These are phyloP conservation scores for Amblyjoppa proteus DNA, from an alignment of 2,888 invertebrate species.

Conservation along the genomic window DNA sequence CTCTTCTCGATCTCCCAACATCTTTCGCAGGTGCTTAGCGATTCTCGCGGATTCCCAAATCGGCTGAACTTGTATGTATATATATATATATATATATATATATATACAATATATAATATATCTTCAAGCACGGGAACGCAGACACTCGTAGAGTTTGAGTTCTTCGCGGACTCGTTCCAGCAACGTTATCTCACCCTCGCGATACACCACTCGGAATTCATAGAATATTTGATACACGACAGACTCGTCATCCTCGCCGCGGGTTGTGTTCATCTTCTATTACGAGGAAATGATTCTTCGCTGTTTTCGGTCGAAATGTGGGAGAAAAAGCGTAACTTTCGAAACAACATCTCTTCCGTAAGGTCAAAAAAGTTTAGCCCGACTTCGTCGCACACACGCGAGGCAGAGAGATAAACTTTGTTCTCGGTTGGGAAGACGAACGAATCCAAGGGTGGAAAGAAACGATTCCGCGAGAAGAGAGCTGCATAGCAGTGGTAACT, in stretches of 20 bases:
- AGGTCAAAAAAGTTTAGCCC: constrained; percentile 50
- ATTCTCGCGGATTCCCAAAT: constrained; percentile 34
- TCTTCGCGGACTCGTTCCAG: constrained; percentile 43
- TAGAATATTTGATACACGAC: constrained; percentile 73
- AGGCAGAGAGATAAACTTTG: neutral
- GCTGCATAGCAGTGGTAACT: constrained; percentile 19
- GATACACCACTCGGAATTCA: constrained; percentile 78
- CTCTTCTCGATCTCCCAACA: constrained; percentile 33
- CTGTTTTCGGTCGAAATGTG: neutral
- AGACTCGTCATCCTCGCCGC: constrained; percentile 2
- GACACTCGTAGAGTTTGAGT: constrained; percentile 23
- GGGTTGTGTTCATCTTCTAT: neutral
- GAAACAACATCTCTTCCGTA: constrained; percentile 48
- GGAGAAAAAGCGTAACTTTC: constrained; percentile 50
- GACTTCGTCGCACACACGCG: constrained; percentile 17
- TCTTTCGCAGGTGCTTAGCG: constrained; percentile 29
- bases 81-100: constrained; percentile 28
- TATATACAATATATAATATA: neutral
- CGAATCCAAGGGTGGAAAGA: constrained; percentile 8
- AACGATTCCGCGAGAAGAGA: constrained; percentile 30
- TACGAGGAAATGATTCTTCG: constrained; percentile 30
- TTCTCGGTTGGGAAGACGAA: constrained; percentile 42
- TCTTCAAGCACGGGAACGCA: neutral
- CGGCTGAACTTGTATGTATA: constrained; percentile 13
- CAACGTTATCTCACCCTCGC: constrained; percentile 58